Evolutionary conservation across 1,140 invertebrate genomes (phyloP), one percentile per base, ranked within the genome.

Genomic region (Chymomyza costata): DNA sequence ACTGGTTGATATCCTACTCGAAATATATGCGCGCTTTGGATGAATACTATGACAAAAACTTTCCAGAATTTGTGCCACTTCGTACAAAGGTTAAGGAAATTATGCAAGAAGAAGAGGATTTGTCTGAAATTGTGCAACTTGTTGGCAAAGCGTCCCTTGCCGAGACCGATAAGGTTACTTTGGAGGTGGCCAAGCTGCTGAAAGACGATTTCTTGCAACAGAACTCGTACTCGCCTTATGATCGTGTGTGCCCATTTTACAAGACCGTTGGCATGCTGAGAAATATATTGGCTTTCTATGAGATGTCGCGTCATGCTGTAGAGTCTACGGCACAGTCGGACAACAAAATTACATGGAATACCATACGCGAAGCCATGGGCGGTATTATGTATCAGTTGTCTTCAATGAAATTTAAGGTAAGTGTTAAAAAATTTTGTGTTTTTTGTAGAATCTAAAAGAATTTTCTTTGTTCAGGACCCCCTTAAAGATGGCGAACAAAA

Each of bases 171-270:
- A 99, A 99, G 88, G 99, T 99, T 82, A 99, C 97, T 0, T 89
- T 99, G 37, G 98, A 99, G 89, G 96, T 99, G 32, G 97, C 98
- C 56, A 98, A 97, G 86, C 86, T 99, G 44, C 89, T 99, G 34
- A 99, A 99, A 86, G 98, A 99, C 86, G 98, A 99, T 88, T 99
- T 99, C 89, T 88, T 99, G 64, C 98, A 99, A 88, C 98, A 99
- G 87, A 97, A 97, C 90, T 94, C 94, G 85, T 99, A 99, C 87
- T 95, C 96, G 17, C 88, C 95, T 5, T 99, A 99, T 87, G 97
- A 99, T 89, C 91, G 97, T 54, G 99, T 97, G 88, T 99, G 98
- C 87, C 98, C 98, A 74, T 99, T 99, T 89, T 99, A 99, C 89
- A 99, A 99, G 89, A 99, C 97, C 6, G 95, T 97, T 6, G 97